Percentiles rank a stretch among this genome's conserved stretches.
phyloP scores from a whole-genome alignment of 2,113 vertebrate genomes.

The Paramormyrops kingsleyae region DNA sequence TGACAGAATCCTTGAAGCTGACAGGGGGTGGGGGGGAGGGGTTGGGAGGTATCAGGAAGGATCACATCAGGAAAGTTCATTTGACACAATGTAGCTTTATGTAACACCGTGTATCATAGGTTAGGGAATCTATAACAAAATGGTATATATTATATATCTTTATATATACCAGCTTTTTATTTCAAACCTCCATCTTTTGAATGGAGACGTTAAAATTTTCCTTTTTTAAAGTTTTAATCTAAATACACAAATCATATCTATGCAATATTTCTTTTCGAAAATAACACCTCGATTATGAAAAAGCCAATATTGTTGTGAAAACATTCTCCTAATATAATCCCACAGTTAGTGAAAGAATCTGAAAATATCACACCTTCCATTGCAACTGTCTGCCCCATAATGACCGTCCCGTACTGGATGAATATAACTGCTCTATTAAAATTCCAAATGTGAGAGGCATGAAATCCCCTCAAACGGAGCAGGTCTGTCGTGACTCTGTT shows the following conservation, averaged over 20 bases:
- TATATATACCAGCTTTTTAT: constrained; percentile 48
- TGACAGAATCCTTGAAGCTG: background rate
- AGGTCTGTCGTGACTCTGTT: constrained; percentile 30
- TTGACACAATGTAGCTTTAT: constrained; percentile 49
- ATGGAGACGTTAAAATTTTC: constrained; percentile 48
- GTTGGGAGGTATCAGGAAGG: constrained; percentile 32
- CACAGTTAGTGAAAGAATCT: constrained; percentile 54
- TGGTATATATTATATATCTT: constrained; percentile 63
- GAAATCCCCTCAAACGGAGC: constrained; percentile 26
- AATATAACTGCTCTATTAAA: constrained; percentile 44
- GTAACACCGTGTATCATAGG: constrained; percentile 44
- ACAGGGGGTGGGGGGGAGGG: too few relatives aligned
- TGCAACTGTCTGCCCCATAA: constrained; percentile 30
- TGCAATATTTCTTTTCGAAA: constrained; percentile 61
- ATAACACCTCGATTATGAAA: constrained; percentile 61
- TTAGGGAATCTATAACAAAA: constrained; percentile 58
- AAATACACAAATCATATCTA: constrained; percentile 59
- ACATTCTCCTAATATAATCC: constrained; percentile 69
- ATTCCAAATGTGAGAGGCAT: constrained; percentile 46
- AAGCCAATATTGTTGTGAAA: constrained; percentile 77
- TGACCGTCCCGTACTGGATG: constrained; percentile 26
- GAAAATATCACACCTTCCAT: constrained; percentile 46
- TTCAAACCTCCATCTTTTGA: constrained; percentile 51
- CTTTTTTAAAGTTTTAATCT: constrained; percentile 59
- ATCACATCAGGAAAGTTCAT: constrained; percentile 53